These are phyloP conservation scores for Apomyelois bistriatella DNA, from an alignment of 2,888 invertebrate species.

Conservation along the genomic window DNA sequence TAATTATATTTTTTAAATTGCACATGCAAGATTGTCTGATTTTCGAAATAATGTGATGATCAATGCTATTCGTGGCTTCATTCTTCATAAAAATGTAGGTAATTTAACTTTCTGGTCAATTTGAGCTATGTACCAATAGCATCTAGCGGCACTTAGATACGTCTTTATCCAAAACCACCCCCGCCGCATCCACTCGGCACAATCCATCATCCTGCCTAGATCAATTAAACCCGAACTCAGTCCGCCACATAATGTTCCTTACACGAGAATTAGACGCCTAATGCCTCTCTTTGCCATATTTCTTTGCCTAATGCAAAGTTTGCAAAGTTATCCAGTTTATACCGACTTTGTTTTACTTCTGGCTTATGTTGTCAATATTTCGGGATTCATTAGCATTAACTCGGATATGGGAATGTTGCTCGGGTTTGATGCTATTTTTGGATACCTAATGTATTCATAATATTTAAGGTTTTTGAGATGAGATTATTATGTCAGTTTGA, in stretches of 20 bases:
- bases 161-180: conserved; percentile 42
- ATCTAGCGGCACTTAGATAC: conserved; percentile 38
- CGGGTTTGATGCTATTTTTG: background rate
- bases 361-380: conserved; percentile 6
- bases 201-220: conserved; percentile 57
- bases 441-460: background rate
- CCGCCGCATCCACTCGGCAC: conserved; percentile 34
- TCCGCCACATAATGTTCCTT: conserved; percentile 35
- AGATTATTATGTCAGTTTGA: background rate
- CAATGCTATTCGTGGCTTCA: no score
- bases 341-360: conserved; percentile 2
- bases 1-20: no score
- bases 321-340: background rate
- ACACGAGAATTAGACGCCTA: conserved; percentile 30
- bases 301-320: background rate
- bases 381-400: conserved; percentile 7
- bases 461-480: background rate
- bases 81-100: no score
- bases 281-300: conserved; percentile 13
- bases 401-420: background rate
- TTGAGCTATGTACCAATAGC: background rate
- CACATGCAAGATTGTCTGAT: no score
- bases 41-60: no score
- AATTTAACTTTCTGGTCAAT: background rate
- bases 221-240: conserved; percentile 52